Percentiles rank a stretch among this genome's conserved stretches.
Evolutionary conservation across 2,113 vertebrate species (phyloP).

Genomic region (Burhinus oedicnemus): DNA sequence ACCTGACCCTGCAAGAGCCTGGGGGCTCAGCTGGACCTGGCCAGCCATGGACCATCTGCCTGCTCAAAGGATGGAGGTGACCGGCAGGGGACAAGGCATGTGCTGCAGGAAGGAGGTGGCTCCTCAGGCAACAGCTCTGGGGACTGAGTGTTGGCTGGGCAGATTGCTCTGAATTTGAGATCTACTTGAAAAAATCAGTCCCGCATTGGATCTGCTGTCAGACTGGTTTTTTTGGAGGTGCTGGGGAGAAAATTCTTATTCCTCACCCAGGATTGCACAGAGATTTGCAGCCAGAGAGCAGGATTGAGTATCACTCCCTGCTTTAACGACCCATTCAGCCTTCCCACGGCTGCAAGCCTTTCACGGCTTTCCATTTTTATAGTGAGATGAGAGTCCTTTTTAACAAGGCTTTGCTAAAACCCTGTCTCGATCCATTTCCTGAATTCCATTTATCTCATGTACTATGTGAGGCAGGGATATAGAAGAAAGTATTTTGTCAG

Average conservation of each 20-base stretch:
- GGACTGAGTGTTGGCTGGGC: accelerated
- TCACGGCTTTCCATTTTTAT: background rate
- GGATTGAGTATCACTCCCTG: background rate
- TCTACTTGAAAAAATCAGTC: background rate
- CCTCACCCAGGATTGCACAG: accelerated
- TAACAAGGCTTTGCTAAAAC: background rate
- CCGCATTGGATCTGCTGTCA: background rate
- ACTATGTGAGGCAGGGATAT: accelerated
- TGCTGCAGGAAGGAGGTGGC: background rate
- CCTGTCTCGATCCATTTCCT: background rate
- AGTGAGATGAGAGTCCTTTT: background rate
- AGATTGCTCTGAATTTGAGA: background rate
- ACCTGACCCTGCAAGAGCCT: background rate
- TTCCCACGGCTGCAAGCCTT: background rate
- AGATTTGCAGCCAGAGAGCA: background rate
- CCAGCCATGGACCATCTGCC: background rate
- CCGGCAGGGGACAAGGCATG: accelerated
- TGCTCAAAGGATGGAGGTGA: background rate
- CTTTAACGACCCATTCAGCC: accelerated
- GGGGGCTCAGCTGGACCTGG: background rate
- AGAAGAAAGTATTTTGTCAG: background rate
- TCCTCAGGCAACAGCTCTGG: background rate
- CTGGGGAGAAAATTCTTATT: background rate
- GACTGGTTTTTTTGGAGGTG: background rate
- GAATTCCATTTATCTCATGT: background rate